Evolutionary conservation across 2,113 vertebrate species (phyloP).

Genomic region (Psilopsiagon aymara): DNA sequence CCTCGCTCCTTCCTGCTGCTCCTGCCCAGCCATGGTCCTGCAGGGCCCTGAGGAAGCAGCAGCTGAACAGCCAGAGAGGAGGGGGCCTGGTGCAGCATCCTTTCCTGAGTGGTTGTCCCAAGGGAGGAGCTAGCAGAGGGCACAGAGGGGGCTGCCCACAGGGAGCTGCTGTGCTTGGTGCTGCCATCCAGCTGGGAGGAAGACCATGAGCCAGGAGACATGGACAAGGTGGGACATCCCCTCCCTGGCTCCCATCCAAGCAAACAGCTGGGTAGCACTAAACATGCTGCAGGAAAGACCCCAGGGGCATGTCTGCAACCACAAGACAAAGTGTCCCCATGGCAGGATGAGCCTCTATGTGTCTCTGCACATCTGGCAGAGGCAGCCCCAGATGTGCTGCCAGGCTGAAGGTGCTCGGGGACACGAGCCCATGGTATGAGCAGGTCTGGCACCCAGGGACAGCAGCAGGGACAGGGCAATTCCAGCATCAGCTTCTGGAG

Average conservation of each 20-base stretch:
- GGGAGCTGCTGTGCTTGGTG: not conserved
- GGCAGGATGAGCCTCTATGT: not conserved
- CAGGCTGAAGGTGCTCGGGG: not conserved
- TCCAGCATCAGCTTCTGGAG: not conserved
- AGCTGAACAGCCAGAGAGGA: accelerated
- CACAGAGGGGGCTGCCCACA: accelerated
- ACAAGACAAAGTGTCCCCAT: accelerated
- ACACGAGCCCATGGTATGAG: not conserved
- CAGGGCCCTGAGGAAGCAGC: accelerated
- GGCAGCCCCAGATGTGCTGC: not conserved
- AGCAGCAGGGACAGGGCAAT: not conserved
- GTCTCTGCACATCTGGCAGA: not conserved
- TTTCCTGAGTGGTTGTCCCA: accelerated
- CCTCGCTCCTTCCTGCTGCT: not conserved
- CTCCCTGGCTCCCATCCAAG: not conserved
- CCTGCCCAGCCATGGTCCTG: accelerated
- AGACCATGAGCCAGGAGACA: accelerated
- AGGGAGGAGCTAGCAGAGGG: not conserved
- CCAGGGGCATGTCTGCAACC: not conserved
- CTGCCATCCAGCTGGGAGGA: not conserved
- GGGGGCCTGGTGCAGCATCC: accelerated
- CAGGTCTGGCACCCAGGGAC: not conserved
- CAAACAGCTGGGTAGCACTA: not conserved
- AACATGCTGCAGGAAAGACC: not conserved
- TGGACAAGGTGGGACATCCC: accelerated